Evolutionary conservation across 2,888 invertebrate genomes (phyloP).

Genomic region (Lycocerus yunnanus): DNA sequence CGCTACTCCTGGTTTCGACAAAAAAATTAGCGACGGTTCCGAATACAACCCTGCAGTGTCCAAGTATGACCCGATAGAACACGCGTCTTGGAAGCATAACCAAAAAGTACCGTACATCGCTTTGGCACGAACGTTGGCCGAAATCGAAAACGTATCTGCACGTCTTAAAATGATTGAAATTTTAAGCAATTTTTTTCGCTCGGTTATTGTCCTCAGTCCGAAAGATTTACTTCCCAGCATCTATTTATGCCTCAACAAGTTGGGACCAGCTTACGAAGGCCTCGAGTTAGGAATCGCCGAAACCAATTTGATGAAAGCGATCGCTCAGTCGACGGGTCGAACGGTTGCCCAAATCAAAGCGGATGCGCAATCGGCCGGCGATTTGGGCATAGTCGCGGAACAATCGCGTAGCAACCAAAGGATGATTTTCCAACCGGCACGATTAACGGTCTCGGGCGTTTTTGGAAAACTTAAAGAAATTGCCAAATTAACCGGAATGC

Average conservation of each 20-base stretch:
- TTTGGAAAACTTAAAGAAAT: constrained; percentile 85
- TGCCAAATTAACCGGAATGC: constrained; percentile 81
- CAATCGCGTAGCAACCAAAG: constrained; percentile 81
- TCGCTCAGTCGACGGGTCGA: constrained; percentile 87
- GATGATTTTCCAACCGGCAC: constrained; percentile 85
- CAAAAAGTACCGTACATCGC: constrained; percentile 91
- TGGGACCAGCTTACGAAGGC: constrained; percentile 96
- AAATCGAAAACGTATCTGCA: constrained; percentile 83
- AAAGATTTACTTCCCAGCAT: constrained; percentile 89
- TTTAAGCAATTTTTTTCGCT: constrained; percentile 88
- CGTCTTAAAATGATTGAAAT: constrained; percentile 91
- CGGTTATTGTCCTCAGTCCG: constrained; percentile 86
- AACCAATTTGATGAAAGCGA: constrained; percentile 90
- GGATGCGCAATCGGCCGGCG: constrained; percentile 75
- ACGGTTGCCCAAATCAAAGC: constrained; percentile 81
- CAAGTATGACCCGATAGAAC: constrained; percentile 80
- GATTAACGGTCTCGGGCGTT: constrained; percentile 74
- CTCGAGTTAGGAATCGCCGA: constrained; percentile 94
- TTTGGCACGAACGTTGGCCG: constrained; percentile 85
- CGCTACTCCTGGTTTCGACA: neutral
- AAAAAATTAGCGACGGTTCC: constrained; percentile 32
- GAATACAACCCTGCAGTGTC: constrained; percentile 73
- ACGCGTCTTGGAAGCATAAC: constrained; percentile 79
- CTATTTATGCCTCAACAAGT: constrained; percentile 93
- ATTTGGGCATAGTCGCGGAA: constrained; percentile 90